Base-by-base conservation (phyloP, 1,140 invertebrate species). In the Penaeus vannamei region DNA sequence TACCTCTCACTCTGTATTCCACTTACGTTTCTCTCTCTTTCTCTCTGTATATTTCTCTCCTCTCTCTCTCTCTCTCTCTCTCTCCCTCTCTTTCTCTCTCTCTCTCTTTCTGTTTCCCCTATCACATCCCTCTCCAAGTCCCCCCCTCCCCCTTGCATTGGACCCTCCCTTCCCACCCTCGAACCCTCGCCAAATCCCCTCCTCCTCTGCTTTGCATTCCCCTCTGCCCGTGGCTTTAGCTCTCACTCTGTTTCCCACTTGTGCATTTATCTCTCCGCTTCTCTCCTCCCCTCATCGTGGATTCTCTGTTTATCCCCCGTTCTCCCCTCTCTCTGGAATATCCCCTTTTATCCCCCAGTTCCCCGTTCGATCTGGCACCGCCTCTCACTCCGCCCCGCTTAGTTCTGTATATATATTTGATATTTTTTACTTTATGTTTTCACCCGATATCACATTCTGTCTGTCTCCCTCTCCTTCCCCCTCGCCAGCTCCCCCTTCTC, bases 401-500 rank as follows among this genome's bases (percentile, higher is more conserved):
- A 89, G 81, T 89, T 89, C 82, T 89, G 87, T 89, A 89, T 89
- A 89, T 89, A 89, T 89, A 89, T 89, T 89, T 89, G 87, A 89
- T 89, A 89, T 89, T 89, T 89, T 87, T 89, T 89, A 59, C 69
- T 84, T 83, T 89, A 62, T 84, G 87, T 89, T 89, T 89, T 89
- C 87, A 89, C 87, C 87, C 87, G 87, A 89, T 89, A 89, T 89
- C 87, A 80, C 87, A 89, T 89, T 89, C 87, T 89, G 87, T 89
- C 87, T 89, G 87, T 89, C 87, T 89, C 87, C 82, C 87, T 83
- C 86, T 88, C 81, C 60, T 46, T 87, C 79, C 80, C 86, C 80
- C 80, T 77, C 80, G 66, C 69, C 69, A 46, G 59, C 29, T 29
- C 86, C 29, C 62, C 80, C 77, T 66, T 69, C 69, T 81, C 26